A percentile compares a stretch with the other conserved stretches of the same genome.
Evolutionary conservation across 2,113 vertebrate species (phyloP).

Genomic region (Trinectes maculatus): DNA sequence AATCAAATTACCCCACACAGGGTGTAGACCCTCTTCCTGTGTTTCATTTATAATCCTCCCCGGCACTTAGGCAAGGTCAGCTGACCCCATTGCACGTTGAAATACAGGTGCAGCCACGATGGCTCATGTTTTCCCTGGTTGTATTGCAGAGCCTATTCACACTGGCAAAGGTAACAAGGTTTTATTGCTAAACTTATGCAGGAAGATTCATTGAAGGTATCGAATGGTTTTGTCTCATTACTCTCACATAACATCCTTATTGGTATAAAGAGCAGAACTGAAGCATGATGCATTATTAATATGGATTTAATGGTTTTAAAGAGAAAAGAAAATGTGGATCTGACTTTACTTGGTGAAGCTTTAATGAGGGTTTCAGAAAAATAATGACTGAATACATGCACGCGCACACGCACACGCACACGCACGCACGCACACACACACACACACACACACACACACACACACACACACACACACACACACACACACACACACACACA

Average conservation of each 20-base stretch:
- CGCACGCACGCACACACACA: conserved; percentile 8
- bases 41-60: conserved; percentile 61
- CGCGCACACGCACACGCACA: too few relatives aligned
- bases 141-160: not conserved
- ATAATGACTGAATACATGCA: conserved; percentile 17
- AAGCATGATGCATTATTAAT: not conserved
- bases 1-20: conserved; percentile 77
- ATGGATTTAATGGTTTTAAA: conserved; percentile 24
- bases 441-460: conserved; percentile 13
- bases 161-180: conserved; percentile 2
- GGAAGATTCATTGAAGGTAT: not conserved
- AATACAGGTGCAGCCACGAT: conserved; percentile 27
- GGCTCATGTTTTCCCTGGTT: conserved; percentile 8
- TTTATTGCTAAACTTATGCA: not conserved
- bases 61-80: conserved; percentile 43
- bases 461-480: conserved; percentile 13
- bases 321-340: conserved; percentile 29
- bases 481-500: conserved; percentile 11
- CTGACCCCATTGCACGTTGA: conserved; percentile 47
- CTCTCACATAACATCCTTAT: not conserved
- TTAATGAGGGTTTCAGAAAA: conserved; percentile 27
- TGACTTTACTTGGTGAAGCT: conserved; percentile 24
- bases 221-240: conserved; percentile 11
- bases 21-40: conserved; percentile 57
- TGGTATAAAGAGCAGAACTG: not conserved